Evolutionary conservation across 2,888 invertebrate species (phyloP), one percentile per base, ranked within the genome.

Genomic region (Baccha elongata): DNA sequence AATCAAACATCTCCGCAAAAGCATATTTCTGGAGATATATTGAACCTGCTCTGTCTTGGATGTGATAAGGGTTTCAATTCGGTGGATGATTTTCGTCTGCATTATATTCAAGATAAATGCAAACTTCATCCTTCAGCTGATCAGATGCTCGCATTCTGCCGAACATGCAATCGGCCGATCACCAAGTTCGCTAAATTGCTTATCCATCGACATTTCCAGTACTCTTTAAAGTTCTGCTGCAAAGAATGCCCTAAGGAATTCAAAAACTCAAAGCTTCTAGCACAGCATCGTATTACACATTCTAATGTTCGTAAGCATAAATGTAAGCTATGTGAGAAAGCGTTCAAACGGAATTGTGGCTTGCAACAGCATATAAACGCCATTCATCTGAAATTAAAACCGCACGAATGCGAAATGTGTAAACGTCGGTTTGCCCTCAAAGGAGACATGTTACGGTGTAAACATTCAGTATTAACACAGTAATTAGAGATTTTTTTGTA

Each of bases 201-300:
- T 1, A 53, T 73, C 6, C 84, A 84, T 60, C 68, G 79, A 6
- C 84, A 84, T 42, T 84, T 84, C 44, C 73, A 76, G 35, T 15
- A 44, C 11, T 32, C 44, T 1, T 64, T 52, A 8, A 62, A 76
- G 19, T 86, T 85, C 53, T 64, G 58, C 4, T 87, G 87, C 37
- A 67, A 60, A 8, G 76, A 73, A 6, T 87, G 87, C 17, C 53
- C 69, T 1, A 86, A 86, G 60, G 44, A 68, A 0, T 87, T 86
- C 58, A 60, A 85, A 1, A 85, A 84, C 26, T 68, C 84, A 2
- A 87, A 86, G 46, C 83, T 85, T 69, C 86, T 91, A 3, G 87
- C 87, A 15, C 91, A 91, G 78, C 91, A 91, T 85, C 87, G 87
- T 60, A 88, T 89, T 13, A 90, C 90, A 1, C 91, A 91, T 85